Evolutionary conservation across 2,113 vertebrate genomes (phyloP).

Genomic region (Psittacus erithacus): DNA sequence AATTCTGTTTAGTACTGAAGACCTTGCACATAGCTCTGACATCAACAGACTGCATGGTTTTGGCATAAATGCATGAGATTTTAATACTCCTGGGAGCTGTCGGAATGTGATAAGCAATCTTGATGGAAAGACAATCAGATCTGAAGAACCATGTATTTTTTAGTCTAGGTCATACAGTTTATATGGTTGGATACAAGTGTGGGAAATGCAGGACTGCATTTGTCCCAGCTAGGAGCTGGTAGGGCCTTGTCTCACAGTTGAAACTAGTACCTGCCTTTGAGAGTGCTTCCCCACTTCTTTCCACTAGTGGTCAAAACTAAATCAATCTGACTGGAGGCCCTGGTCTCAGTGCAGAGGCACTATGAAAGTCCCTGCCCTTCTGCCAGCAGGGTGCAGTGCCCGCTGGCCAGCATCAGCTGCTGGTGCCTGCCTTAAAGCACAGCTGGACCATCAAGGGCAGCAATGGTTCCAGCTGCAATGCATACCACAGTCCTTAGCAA

Average conservation of each 20-base stretch:
- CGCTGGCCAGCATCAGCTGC: fast-evolving
- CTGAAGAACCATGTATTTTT: not conserved
- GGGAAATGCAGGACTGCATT: not conserved
- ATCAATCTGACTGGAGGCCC: not conserved
- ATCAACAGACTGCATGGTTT: not conserved
- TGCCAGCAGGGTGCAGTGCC: not conserved
- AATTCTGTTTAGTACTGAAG: not conserved
- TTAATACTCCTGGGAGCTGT: not conserved
- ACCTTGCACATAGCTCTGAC: not conserved
- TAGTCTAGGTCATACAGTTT: not conserved
- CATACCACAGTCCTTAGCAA: not conserved
- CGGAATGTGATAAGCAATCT: not conserved
- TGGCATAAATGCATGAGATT: not conserved
- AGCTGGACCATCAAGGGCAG: not conserved
- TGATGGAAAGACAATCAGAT: not conserved
- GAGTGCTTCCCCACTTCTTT: not conserved
- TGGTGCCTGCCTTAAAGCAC: not conserved
- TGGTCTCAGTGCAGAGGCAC: not conserved
- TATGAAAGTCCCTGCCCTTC: not conserved
- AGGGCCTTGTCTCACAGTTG: not conserved
- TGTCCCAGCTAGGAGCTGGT: not conserved
- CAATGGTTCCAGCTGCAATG: not conserved
- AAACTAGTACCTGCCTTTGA: not conserved
- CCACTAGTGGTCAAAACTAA: not conserved
- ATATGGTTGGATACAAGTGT: not conserved